Percentiles rank a stretch among this genome's conserved stretches.
Conservation (phyloP, 2,888 invertebrate species). For the Eurois occulta region DNA sequence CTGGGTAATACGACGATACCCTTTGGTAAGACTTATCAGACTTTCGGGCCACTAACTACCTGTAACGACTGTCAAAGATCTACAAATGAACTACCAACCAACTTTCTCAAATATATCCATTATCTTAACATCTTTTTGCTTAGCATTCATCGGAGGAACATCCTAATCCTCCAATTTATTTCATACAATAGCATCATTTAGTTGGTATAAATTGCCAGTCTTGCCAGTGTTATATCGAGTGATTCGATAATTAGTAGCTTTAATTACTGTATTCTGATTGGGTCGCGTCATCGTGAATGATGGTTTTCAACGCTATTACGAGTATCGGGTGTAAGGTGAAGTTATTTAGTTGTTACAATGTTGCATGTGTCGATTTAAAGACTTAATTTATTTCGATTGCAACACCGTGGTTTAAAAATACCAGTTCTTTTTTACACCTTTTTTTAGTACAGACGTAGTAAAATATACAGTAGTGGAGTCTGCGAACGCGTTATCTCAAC, state of each 20-base stretch:
- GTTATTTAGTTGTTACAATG: constrained; percentile 54
- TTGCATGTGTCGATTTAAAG: constrained; percentile 22
- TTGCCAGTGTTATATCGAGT: constrained; percentile 55
- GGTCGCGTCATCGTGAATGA: constrained; percentile 58
- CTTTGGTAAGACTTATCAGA: not conserved
- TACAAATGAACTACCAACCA: not conserved
- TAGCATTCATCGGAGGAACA: constrained; percentile 23
- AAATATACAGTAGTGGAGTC: not conserved
- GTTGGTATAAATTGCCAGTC: constrained; percentile 54
- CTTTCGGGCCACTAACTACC: not conserved
- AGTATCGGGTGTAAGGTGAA: constrained; percentile 28
- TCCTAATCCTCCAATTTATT: constrained; percentile 54
- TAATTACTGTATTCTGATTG: constrained; percentile 69
- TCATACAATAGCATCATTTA: constrained; percentile 61
- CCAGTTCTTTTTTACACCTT: not conserved
- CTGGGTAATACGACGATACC: not conserved
- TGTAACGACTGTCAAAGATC: not conserved
- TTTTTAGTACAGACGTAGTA: not conserved
- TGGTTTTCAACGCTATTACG: constrained; percentile 55
- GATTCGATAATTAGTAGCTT: constrained; percentile 75
- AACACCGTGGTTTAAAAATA: constrained; percentile 4
- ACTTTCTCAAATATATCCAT: constrained; percentile 42
- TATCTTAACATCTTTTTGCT: constrained; percentile 19
- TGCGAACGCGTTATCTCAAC: not conserved
- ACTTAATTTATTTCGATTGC: constrained; percentile 42